Conservation (phyloP, 2,888 invertebrate genomes). For the Stramonita haemastoma region DNA sequence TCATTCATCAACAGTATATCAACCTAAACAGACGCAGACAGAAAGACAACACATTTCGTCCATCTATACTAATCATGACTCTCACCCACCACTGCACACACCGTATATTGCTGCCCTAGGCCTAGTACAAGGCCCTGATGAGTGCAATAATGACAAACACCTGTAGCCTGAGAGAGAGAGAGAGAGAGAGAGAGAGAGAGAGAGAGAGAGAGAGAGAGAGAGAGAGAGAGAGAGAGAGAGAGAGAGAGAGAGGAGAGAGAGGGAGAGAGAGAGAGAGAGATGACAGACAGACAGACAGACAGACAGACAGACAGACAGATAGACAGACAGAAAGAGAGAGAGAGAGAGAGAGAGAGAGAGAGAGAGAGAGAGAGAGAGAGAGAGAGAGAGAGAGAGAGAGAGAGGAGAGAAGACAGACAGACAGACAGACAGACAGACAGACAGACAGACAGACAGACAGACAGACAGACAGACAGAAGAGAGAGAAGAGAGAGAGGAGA, state of each 20-base stretch:
- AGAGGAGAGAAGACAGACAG: neutral
- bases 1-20: no score
- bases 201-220: neutral
- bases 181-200: neutral
- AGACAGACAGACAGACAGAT: neutral
- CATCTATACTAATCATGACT: no score
- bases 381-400: neutral
- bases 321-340: neutral
- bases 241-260: neutral
- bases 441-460: neutral
- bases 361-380: neutral
- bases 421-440: neutral
- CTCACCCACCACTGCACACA: no score
- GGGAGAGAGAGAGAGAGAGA: neutral
- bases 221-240: neutral
- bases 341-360: neutral
- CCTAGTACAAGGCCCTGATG: no score
- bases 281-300: neutral
- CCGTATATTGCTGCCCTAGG: no score
- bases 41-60: no score
- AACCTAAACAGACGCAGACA: no score
- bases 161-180: no score
- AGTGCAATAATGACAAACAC: no score
- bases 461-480: neutral
- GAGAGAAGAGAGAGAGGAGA: neutral